phyloP scores from a whole-genome alignment of 2,113 vertebrate genomes.

The Prochilodus magdalenae region DNA sequence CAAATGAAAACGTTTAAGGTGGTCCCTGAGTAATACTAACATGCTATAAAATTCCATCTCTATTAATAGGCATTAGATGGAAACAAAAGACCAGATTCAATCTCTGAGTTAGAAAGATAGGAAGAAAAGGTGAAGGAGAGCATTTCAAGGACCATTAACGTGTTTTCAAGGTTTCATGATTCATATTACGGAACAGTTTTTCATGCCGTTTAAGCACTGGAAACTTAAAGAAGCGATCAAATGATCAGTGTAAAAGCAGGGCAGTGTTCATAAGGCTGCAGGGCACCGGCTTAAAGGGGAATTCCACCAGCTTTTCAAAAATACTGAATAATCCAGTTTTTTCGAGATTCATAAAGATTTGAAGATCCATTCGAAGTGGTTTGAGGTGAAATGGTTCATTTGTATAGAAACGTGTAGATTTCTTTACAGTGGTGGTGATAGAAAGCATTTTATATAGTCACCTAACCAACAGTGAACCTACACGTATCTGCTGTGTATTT shows the following conservation, averaged over 20 bases:
- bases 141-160: conserved; percentile 1
- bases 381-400: no score
- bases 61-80: not conserved
- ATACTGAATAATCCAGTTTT: no score
- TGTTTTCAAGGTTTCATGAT: not conserved
- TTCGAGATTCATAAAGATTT: no score
- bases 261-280: no score
- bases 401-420: no score
- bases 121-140: conserved; percentile 25
- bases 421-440: no score
- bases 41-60: not conserved
- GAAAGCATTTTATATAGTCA: no score
- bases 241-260: not conserved
- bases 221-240: not conserved
- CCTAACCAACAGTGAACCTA: no score
- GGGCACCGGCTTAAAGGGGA: no score
- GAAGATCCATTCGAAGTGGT: no score
- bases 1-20: not conserved
- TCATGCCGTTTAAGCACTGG: conserved; percentile 46
- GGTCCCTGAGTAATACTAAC: conserved; percentile 4
- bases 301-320: no score
- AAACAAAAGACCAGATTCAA: conserved; percentile 57
- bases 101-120: conserved; percentile 47
- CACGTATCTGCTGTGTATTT: no score
- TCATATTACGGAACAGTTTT: not conserved